These are phyloP conservation scores for Enteromius paludinosus DNA, from an alignment of 2,797 vertebrate species.

Conservation along the genomic window DNA sequence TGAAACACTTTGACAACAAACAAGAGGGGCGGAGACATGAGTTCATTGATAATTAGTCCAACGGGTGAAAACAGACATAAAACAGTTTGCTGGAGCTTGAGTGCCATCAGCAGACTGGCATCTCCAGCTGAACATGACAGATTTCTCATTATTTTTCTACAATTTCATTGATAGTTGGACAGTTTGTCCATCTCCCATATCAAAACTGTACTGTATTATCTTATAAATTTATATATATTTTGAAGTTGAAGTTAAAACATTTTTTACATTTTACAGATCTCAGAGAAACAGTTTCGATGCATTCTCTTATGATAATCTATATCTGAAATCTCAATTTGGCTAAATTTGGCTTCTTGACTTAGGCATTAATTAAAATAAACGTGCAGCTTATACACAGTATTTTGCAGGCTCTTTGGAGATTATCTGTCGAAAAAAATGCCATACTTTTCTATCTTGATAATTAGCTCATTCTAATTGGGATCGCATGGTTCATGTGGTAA, in stretches of 20 bases:
- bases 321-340: background rate
- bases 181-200: background rate
- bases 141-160: no score
- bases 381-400: background rate
- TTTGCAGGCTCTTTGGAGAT: slow-evolving; percentile 14
- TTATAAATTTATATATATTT: background rate
- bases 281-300: background rate
- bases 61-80: no score
- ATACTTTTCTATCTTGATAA: slow-evolving; percentile 29
- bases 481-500: slow-evolving; percentile 31
- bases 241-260: background rate
- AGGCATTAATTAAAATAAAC: slow-evolving; percentile 3
- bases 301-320: background rate
- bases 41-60: no score
- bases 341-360: background rate
- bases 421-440: background rate
- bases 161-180: background rate
- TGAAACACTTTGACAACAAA: no score
- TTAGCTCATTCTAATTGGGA: slow-evolving; percentile 34
- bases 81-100: no score
- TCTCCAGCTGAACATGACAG: no score
- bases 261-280: background rate
- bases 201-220: background rate
- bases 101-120: no score
- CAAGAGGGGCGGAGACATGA: no score